phyloP scores from a whole-genome alignment of 2,797 vertebrate genomes.

The Xerus rutilus region DNA sequence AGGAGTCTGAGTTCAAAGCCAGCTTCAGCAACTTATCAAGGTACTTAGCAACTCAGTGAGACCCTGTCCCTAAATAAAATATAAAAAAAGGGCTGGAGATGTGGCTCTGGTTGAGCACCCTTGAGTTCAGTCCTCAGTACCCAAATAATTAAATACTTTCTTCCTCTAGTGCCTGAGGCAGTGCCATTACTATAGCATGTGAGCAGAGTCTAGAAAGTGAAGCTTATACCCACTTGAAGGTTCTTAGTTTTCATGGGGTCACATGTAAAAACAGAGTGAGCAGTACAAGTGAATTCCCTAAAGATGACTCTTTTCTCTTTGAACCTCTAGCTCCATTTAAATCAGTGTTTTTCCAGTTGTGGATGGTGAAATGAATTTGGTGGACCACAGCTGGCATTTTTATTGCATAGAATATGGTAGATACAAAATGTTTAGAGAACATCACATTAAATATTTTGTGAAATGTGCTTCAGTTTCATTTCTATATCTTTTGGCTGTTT shows the following conservation, averaged over 20 bases:
- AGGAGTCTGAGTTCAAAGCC: too few species aligned
- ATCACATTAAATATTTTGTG: too few species aligned
- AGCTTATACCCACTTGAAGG: not conserved
- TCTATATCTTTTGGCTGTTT: too few species aligned
- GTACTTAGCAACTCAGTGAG: too few species aligned
- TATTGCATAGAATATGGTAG: conserved; percentile 11
- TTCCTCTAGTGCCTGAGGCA: not conserved
- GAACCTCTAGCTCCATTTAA: not conserved
- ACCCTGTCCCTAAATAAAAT: too few species aligned
- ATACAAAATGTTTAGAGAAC: not conserved
- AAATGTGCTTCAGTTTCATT: too few species aligned
- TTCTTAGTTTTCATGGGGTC: not conserved
- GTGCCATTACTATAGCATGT: not conserved
- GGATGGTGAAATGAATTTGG: not conserved
- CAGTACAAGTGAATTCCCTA: not conserved
- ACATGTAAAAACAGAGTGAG: not conserved
- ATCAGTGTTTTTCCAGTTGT: not conserved
- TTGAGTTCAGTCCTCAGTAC: too few species aligned
- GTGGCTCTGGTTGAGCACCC: too few species aligned
- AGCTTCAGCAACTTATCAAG: too few species aligned
- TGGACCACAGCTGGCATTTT: conserved; percentile 21
- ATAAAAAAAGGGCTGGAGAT: too few species aligned
- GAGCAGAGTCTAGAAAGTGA: not conserved
- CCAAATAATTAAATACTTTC: not conserved
- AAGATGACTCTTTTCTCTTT: not conserved